These are phyloP conservation scores for Ferrisia virgata DNA, from an alignment of 2,888 invertebrate genomes.

Conservation along the genomic window DNA sequence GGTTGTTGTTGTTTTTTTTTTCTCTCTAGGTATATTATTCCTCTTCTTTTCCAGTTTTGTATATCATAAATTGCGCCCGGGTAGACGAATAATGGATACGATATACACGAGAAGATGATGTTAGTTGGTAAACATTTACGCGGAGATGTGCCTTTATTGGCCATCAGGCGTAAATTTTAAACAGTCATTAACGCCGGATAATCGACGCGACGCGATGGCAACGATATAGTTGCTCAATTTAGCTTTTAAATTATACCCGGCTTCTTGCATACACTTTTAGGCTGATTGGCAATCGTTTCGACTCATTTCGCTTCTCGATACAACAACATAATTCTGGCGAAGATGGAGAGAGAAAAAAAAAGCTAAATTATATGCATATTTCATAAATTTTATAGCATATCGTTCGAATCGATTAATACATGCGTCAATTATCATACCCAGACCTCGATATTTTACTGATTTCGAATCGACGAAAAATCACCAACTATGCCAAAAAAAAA, in stretches of 20 bases:
- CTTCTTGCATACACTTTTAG: background rate
- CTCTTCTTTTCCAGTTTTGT: background rate
- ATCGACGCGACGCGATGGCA: too few species aligned
- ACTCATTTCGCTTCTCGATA: background rate
- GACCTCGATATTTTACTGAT: background rate
- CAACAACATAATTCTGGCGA: background rate
- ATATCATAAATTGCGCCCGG: constrained; percentile 5
- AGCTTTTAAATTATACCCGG: background rate
- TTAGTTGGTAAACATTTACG: background rate
- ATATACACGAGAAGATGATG: background rate
- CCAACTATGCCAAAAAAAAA: background rate
- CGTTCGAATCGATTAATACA: background rate
- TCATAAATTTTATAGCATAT: background rate
- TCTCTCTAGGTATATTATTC: too few species aligned
- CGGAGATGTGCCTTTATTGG: constrained; percentile 7
- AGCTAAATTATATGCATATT: background rate
- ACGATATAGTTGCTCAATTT: constrained; percentile 9
- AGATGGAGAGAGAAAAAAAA: background rate
- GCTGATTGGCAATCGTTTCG: background rate
- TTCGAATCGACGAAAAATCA: background rate
- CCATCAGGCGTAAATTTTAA: constrained; percentile 12
- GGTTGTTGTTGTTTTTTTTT: background rate
- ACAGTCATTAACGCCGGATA: constrained; percentile 25
- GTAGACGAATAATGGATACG: background rate
- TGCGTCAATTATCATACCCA: background rate